These are phyloP conservation scores for Ceratotherium simum DNA, from an alignment of 2,113 vertebrate species.

Conservation along the genomic window DNA sequence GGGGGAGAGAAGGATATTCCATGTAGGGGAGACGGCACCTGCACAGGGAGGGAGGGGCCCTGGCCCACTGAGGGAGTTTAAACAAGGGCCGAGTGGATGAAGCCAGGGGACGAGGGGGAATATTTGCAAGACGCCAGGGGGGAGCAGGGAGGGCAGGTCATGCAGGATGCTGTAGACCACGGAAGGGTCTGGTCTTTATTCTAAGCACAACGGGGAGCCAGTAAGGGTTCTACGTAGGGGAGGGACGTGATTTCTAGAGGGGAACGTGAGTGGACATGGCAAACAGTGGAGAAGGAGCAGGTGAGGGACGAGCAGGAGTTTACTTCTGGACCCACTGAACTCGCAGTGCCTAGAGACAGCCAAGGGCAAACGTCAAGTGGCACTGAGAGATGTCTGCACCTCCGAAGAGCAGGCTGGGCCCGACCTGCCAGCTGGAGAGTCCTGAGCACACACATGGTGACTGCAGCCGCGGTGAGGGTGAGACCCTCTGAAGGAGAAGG, in stretches of 20 bases:
- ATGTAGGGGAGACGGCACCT: rapidly evolving
- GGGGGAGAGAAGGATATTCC: background rate
- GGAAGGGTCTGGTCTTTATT: background rate
- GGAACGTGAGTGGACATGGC: rapidly evolving
- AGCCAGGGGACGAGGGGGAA: rapidly evolving
- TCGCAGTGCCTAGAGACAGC: background rate
- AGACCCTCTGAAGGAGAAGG: background rate
- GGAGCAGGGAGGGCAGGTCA: background rate
- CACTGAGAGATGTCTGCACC: background rate
- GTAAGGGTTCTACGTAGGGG: background rate
- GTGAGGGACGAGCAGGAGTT: background rate
- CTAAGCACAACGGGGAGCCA: background rate
- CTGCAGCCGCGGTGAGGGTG: background rate
- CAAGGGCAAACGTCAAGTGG: background rate
- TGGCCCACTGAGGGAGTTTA: background rate
- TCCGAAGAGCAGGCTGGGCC: background rate
- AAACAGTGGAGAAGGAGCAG: background rate
- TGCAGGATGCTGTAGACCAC: rapidly evolving
- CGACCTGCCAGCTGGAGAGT: too few species aligned
- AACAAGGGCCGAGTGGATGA: background rate
- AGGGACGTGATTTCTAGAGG: background rate
- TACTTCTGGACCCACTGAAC: background rate
- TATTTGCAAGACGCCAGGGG: rapidly evolving
- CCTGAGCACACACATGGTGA: too few species aligned
- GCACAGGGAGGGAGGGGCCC: rapidly evolving